Percentiles rank a stretch among this genome's conserved stretches.
These are phyloP conservation scores for Invenusta paracnida DNA, from an alignment of 2,888 invertebrate genomes.

Conservation along the genomic window DNA sequence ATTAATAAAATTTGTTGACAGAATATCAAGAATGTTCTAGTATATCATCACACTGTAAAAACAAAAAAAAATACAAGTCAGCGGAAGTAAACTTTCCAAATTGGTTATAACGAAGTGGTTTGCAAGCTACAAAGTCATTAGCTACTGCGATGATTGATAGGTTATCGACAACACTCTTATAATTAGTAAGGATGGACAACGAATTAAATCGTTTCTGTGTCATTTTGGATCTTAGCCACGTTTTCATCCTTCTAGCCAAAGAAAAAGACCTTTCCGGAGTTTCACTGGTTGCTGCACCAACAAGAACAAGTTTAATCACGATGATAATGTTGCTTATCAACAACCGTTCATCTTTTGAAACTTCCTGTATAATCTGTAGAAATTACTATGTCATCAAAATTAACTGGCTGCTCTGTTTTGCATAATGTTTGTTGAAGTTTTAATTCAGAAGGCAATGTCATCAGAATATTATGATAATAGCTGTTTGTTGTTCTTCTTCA, in stretches of 20 bases:
- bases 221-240: neutral
- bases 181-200: neutral
- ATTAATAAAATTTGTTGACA: slow-evolving; percentile 26
- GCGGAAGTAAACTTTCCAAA: slow-evolving; percentile 26
- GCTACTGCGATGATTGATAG: slow-evolving; percentile 23
- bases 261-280: slow-evolving; percentile 13
- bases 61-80: slow-evolving; percentile 20
- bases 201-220: neutral
- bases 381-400: slow-evolving; percentile 20
- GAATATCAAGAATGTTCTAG: slow-evolving; percentile 25
- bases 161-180: slow-evolving; percentile 29
- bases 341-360: slow-evolving; percentile 3
- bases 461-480: slow-evolving; percentile 12
- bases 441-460: slow-evolving; percentile 21
- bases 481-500: slow-evolving; percentile 8
- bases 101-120: slow-evolving; percentile 27
- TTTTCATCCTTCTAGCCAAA: neutral
- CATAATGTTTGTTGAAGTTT: slow-evolving; percentile 18
- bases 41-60: slow-evolving; percentile 18
- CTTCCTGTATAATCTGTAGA: slow-evolving; percentile 25
- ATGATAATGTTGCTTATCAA: slow-evolving; percentile 29
- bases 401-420: slow-evolving; percentile 17
- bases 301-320: slow-evolving; percentile 26
- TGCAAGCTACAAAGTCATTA: slow-evolving; percentile 1
- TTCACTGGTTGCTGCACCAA: neutral